phyloP scores from a whole-genome alignment of 2,888 invertebrate species.

The Conus canariensis region DNA sequence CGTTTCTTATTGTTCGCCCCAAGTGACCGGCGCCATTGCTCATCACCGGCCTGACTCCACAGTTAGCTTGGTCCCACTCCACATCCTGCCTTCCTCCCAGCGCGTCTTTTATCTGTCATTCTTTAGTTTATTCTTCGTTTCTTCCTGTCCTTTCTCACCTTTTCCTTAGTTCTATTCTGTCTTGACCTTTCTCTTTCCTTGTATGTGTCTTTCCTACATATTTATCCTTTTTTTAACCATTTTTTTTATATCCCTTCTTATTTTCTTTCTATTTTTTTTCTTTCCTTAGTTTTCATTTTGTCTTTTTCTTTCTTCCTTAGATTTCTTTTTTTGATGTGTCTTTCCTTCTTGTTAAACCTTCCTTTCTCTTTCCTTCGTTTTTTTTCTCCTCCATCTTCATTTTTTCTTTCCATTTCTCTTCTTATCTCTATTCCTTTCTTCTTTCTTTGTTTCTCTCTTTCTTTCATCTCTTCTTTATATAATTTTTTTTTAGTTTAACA shows the following conservation, averaged over 20 bases:
- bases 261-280: background rate
- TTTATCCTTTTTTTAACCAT: constrained; percentile 31
- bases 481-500: no score
- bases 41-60: background rate
- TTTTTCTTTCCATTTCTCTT: no score
- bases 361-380: no score
- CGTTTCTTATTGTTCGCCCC: background rate
- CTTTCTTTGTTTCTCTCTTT: background rate
- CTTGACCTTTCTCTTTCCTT: background rate
- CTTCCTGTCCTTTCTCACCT: no score
- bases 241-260: background rate
- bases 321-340: background rate
- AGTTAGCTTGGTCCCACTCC: background rate
- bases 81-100: background rate
- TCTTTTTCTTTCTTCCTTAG: background rate
- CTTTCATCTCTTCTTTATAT: background rate
- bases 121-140: no score
- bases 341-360: no score
- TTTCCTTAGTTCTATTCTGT: background rate
- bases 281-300: background rate
- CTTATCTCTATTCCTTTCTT: no score
- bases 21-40: no score
- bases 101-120: background rate
- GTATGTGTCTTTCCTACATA: constrained; percentile 27
- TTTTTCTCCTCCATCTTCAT: no score